Conservation (phyloP, 2,888 invertebrate genomes). For the Ormia ochracea region DNA sequence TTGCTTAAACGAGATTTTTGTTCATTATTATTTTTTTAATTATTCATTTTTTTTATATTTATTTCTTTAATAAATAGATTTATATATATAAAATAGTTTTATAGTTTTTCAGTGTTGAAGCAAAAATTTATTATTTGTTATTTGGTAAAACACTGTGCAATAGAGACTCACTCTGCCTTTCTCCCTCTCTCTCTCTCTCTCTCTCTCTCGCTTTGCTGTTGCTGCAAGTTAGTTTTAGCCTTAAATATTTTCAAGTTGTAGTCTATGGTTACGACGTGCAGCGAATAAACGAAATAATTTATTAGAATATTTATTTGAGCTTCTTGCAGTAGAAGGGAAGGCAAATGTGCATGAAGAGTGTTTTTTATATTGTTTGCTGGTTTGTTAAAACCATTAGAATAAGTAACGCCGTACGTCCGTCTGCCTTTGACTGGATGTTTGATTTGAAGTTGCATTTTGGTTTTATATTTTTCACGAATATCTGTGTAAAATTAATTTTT, state of each 20-base stretch:
- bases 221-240: not conserved
- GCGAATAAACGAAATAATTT: constrained; percentile 42
- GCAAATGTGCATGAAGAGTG: not conserved
- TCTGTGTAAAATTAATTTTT: no score
- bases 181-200: no score
- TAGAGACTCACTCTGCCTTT: no score
- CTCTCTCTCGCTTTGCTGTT: no score
- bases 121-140: no score
- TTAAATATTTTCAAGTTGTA: constrained; percentile 5
- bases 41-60: no score
- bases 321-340: not conserved
- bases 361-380: not conserved
- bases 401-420: not conserved
- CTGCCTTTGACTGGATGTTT: not conserved
- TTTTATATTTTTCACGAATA: constrained; percentile 15
- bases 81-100: no score
- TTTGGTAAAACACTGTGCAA: no score
- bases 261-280: constrained; percentile 37
- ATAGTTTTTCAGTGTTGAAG: no score
- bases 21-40: no score
- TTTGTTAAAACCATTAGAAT: not conserved
- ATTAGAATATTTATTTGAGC: constrained; percentile 5
- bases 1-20: no score
- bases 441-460: constrained; percentile 1
- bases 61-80: no score